Evolutionary conservation across 2,888 invertebrate species (phyloP), one percentile per base, ranked within the genome.

Genomic region (Himalopsyche anomala): DNA sequence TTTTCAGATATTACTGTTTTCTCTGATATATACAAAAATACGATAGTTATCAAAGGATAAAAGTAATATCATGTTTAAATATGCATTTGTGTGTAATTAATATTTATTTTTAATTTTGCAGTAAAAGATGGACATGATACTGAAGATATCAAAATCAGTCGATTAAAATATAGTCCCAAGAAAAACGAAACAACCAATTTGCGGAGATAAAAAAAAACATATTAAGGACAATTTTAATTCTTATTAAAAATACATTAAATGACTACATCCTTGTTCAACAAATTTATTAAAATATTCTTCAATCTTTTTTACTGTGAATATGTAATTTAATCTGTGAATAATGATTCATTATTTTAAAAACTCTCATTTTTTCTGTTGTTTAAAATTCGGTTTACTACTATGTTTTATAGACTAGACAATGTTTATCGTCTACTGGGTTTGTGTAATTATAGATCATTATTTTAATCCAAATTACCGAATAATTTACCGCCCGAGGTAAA

Each of bases 11-110:
- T 11, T 55, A 55, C 5, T 11, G 55, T 11, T 17, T 56, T 56
- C 17, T 56, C 56, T 56, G n/a, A 56, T 56, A 6, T 3, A 56
- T n/a, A 17, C 17, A 56, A n/a, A 17, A 1, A n/a, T 56, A 56
- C 56, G 56, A 8, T 45, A 1, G 8, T 2, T n/a, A n/a, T 56
- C 56, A 9, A 5, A 6, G 17, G 56, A n/a, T 56, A 56, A 56
- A 56, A 56, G 56, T 56, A 56, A 56, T n/a, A n/a, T 56, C n/a
- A 56, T n/a, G 45, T 45, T 45, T 56, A 56, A 56, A n/a, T n/a
- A n/a, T 5, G 17, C 17, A 56, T 56, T 56, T 56, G n/a, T n/a
- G 56, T 56, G n/a, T n/a, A 1, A n/a, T 3, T n/a, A 56, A 6
- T n/a, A 56, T 56, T 6, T 5, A 1, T 56, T 6, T n/a, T 56